phyloP scores from a whole-genome alignment of 2,113 vertebrate species.

The Oryzias melastigma region DNA sequence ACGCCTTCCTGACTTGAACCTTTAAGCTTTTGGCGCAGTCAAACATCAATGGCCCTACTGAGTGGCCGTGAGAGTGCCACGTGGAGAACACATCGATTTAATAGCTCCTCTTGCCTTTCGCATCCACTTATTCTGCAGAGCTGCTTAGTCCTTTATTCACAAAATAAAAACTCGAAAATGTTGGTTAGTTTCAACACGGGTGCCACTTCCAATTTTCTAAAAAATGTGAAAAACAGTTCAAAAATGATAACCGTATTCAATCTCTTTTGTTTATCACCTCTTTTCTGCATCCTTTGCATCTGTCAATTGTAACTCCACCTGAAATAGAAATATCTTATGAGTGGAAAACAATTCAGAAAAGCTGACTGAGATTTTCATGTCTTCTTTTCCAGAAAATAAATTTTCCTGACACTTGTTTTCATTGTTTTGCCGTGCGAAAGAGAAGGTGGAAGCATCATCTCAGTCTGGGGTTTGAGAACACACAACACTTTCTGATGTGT shows the following conservation, averaged over 20 bases:
- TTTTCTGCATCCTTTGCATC: too few species aligned
- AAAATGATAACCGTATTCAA: too few species aligned
- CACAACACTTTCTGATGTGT: slow-evolving; percentile 32
- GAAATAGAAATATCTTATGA: too few species aligned
- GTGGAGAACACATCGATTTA: slow-evolving; percentile 66
- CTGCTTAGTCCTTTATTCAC: slow-evolving; percentile 37
- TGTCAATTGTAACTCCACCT: too few species aligned
- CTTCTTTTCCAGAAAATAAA: slow-evolving; percentile 11
- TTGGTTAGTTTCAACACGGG: slow-evolving; percentile 56
- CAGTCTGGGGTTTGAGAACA: slow-evolving; percentile 20
- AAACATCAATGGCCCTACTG: slow-evolving; percentile 65
- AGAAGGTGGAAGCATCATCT: slow-evolving; percentile 37
- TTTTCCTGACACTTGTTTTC: slow-evolving; percentile 8
- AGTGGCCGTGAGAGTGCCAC: slow-evolving; percentile 59
- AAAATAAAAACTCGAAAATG: slow-evolving; percentile 56
- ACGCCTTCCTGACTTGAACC: slow-evolving; percentile 66
- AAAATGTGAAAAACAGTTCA: neutral
- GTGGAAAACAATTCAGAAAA: too few species aligned
- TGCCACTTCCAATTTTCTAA: slow-evolving; percentile 39
- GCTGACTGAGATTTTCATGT: too few species aligned
- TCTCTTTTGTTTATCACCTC: too few species aligned
- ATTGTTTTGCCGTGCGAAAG: slow-evolving; percentile 23
- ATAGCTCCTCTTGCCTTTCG: slow-evolving; percentile 46
- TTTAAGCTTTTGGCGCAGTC: slow-evolving; percentile 63
- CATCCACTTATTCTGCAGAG: slow-evolving; percentile 25